Conservation (phyloP, 2,797 vertebrate genomes). For the Rhodeus uyekii region DNA sequence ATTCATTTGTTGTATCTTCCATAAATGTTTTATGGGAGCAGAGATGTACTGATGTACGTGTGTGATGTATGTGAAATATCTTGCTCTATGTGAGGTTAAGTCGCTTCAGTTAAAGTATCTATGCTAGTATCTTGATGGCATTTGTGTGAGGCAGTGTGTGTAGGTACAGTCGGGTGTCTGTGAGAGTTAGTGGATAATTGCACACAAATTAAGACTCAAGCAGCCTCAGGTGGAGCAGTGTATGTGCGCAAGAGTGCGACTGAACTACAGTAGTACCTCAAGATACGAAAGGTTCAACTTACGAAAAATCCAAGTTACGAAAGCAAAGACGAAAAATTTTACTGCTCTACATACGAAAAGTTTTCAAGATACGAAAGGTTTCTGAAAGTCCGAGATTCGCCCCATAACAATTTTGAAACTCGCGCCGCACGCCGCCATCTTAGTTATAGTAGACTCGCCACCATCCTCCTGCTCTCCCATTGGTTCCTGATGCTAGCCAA, state of each 20-base stretch:
- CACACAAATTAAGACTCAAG: constrained; percentile 1
- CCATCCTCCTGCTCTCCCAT: too few relatives aligned
- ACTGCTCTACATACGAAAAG: too few relatives aligned
- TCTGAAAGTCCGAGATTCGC: too few relatives aligned
- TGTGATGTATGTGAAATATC: not conserved
- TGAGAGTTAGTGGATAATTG: not conserved
- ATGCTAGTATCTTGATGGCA: not conserved
- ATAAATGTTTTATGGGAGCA: not conserved
- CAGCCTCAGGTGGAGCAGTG: not conserved
- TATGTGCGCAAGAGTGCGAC: constrained; percentile 1
- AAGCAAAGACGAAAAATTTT: too few relatives aligned
- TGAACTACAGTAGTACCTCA: too few relatives aligned
- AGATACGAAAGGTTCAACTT: too few relatives aligned
- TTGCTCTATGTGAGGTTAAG: not conserved
- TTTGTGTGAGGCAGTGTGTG: not conserved
- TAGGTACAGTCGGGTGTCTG: not conserved
- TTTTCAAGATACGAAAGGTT: too few relatives aligned
- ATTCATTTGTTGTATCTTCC: not conserved
- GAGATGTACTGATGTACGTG: not conserved
- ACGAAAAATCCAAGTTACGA: too few relatives aligned
- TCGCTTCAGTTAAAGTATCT: not conserved
- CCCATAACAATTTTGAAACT: too few relatives aligned
- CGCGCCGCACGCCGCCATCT: too few relatives aligned
- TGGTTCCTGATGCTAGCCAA: too few relatives aligned
- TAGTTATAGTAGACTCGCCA: too few relatives aligned